Conservation (phyloP, 2,888 invertebrate species). For the Crematogaster levior region DNA sequence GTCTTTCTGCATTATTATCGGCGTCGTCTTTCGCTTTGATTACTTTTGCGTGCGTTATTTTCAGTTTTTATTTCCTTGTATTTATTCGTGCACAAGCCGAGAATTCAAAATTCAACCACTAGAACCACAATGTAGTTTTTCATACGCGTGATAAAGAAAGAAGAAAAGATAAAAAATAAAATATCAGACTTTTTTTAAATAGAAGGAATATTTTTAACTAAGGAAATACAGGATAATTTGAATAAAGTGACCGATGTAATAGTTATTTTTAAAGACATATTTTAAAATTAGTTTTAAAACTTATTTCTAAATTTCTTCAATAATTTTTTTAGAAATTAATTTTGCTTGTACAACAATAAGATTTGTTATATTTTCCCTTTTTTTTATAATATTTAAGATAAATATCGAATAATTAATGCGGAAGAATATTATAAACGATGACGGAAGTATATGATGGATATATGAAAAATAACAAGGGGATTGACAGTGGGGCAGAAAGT, state of each 20-base stretch:
- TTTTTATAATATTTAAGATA: constrained; percentile 20
- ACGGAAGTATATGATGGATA: constrained; percentile 14
- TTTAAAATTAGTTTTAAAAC: no score
- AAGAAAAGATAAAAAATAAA: background rate
- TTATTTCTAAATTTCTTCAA: background rate
- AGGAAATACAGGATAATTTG: no score
- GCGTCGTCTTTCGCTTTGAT: constrained; percentile 60
- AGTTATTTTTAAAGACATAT: no score
- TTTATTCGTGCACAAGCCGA: background rate
- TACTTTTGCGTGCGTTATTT: constrained; percentile 58
- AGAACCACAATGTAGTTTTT: background rate
- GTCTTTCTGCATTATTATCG: constrained; percentile 53
- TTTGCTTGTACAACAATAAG: background rate
- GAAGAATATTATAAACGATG: constrained; percentile 63
- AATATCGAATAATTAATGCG: constrained; percentile 53
- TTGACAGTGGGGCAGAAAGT: constrained; percentile 58
- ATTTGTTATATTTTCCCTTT: background rate
- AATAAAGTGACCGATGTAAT: no score
- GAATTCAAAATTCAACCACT: constrained; percentile 16
- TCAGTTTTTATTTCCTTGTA: constrained; percentile 24
- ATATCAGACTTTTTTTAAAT: background rate
- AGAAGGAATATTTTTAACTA: background rate
- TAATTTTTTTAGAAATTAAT: background rate
- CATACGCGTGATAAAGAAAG: background rate
- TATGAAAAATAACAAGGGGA: constrained; percentile 3